A percentile compares a stretch with the other conserved stretches of the same genome.
These are phyloP conservation scores for Rhabdornis inornatus DNA, from an alignment of 2,113 vertebrate genomes.

Conservation along the genomic window DNA sequence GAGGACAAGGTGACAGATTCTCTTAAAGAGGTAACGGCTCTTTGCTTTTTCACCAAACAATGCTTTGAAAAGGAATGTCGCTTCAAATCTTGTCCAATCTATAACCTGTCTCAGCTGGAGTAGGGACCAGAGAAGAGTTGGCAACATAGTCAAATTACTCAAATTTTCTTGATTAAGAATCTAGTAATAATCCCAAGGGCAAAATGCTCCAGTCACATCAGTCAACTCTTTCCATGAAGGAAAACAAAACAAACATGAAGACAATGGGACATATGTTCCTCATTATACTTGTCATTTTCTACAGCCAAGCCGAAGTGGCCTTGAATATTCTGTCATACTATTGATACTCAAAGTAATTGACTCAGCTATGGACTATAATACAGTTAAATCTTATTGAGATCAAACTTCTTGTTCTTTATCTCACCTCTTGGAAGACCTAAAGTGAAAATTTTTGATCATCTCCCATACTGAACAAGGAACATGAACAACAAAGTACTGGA, in stretches of 20 bases:
- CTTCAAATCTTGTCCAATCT: neutral
- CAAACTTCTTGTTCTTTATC: neutral
- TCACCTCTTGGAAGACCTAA: neutral
- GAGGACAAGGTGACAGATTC: constrained; percentile 53
- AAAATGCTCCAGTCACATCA: neutral
- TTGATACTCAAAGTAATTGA: neutral
- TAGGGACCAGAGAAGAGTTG: neutral
- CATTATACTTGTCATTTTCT: neutral
- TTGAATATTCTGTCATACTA: neutral
- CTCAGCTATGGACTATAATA: neutral
- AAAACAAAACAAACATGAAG: neutral
- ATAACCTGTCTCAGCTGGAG: neutral
- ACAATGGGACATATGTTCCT: neutral
- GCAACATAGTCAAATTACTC: neutral
- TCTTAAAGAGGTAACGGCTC: neutral
- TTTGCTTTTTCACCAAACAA: neutral
- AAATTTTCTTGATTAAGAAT: neutral
- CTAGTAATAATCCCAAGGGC: neutral
- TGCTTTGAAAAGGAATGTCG: neutral
- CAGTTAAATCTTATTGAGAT: neutral
- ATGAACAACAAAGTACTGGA: neutral
- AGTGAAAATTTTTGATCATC: neutral
- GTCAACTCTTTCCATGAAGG: neutral
- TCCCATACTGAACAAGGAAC: neutral
- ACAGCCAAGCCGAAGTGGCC: neutral